Base-by-base conservation (phyloP, 2,888 invertebrate genomes). In the Gandaritis pyraliata region DNA sequence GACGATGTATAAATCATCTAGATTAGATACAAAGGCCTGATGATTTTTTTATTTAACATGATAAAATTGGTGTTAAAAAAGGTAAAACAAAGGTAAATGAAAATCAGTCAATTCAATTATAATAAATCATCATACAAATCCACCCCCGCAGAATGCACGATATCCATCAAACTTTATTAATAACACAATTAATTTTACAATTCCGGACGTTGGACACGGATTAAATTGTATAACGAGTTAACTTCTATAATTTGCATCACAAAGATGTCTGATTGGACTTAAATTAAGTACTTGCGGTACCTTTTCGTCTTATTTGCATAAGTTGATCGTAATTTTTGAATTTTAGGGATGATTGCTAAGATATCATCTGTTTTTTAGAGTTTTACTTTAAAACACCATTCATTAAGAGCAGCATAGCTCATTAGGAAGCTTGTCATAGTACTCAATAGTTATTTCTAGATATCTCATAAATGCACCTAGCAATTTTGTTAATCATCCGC, bases 151-250 rank as follows among this genome's bases (percentile, higher is more conserved):
- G 45, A 33, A 46, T 29, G 61, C 54, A 61, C 58, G 50, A 47
- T 49, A 18, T 60, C 56, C 48, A 56, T 58, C 51, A 59, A 65
- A 64, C 63, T 68, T 68, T 61, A 41, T 45, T 43, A 53, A 59
- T 59, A 53, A 60, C 59, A 33, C 58, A 68, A 61, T 64, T 52
- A 61, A 64, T 68, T 58, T 43, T 53, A 51, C 58, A 43, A 48
- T 54, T 57, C 30, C n/a, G 45, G 38, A 54, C 39, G 43, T 55
- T 10, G 39, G 57, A 55, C 55, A 55, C 51, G 46, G 61, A 61
- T 65, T 58, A 33, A 52, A 61, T 61, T 57, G 43, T 56, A 59
- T 64, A 67, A 67, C 65, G 67, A 67, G 67, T 51, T 55, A 63
- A 67, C 62, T 65, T 67, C 47, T 30, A 53, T 58, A 18, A 53